These are phyloP conservation scores for Agrenia bidenticulata DNA, from an alignment of 2,888 invertebrate species.

Conservation along the genomic window DNA sequence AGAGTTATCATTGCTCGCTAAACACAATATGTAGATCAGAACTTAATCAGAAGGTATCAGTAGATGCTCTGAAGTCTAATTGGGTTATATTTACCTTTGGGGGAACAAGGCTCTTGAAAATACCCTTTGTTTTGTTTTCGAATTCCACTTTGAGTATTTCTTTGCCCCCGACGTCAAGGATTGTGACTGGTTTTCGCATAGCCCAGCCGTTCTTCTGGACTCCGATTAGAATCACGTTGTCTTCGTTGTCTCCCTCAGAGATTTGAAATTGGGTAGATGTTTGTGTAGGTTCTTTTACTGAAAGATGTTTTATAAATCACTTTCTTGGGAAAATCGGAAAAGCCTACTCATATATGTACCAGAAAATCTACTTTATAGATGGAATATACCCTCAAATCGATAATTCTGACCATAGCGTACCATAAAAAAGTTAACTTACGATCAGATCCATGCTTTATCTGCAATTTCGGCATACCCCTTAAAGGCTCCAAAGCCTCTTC, in stretches of 20 bases:
- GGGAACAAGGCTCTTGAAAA: constrained; percentile 22
- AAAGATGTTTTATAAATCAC: no score
- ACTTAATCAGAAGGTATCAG: background rate
- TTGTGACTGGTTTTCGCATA: constrained; percentile 20
- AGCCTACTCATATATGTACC: no score
- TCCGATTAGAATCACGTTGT: constrained; percentile 19
- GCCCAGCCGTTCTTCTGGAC: constrained; percentile 26
- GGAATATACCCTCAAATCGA: no score
- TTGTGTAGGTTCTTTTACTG: constrained; percentile 17
- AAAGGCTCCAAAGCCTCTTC: constrained; percentile 9
- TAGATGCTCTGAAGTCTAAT: background rate
- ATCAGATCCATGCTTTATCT: constrained; percentile 8
- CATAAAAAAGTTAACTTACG: background rate
- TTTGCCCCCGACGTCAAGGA: constrained; percentile 13
- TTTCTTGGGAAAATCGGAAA: background rate
- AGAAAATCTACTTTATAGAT: no score
- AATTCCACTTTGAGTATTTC: constrained; percentile 20
- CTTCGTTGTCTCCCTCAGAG: constrained; percentile 18
- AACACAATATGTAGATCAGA: background rate
- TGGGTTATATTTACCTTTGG: constrained; percentile 21
- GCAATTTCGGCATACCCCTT: constrained; percentile 4
- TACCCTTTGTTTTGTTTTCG: constrained; percentile 2
- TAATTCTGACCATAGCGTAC: no score
- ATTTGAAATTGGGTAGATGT: constrained; percentile 23
- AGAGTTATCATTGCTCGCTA: constrained; percentile 21